These are phyloP conservation scores for Cryptomyrus ogoouensis DNA, from an alignment of 2,113 vertebrate genomes.

Conservation along the genomic window DNA sequence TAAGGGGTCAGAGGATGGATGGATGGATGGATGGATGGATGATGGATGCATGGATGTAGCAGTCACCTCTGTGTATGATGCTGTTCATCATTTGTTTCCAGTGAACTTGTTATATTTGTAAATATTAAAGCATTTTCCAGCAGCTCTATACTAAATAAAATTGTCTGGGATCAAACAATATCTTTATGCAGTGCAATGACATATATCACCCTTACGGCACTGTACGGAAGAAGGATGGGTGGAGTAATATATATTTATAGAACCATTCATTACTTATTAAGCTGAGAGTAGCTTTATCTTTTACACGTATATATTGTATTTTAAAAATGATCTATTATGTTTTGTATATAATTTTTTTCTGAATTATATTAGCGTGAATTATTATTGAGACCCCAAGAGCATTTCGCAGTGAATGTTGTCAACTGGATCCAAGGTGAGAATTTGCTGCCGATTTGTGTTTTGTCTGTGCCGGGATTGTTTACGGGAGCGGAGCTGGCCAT, in stretches of 20 bases:
- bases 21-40: background rate
- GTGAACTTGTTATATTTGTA: background rate
- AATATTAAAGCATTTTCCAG: background rate
- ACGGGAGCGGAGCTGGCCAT: background rate
- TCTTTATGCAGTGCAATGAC: background rate
- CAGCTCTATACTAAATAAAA: background rate
- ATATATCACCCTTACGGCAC: background rate
- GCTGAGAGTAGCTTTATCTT: background rate
- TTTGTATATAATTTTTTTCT: background rate
- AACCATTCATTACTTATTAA: background rate
- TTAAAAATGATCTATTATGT: background rate
- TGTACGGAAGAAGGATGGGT: background rate
- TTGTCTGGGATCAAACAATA: background rate
- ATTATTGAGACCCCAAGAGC: background rate
- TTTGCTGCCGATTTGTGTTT: background rate
- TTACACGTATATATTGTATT: background rate
- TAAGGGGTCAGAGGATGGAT: background rate
- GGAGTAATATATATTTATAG: background rate
- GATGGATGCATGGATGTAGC: background rate
- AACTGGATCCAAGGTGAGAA: background rate
- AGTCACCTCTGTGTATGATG: background rate
- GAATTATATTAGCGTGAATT: background rate
- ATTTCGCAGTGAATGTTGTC: background rate
- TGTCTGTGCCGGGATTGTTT: slow-evolving; percentile 6
- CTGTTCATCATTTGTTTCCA: background rate